Evolutionary conservation across 1,140 invertebrate genomes (phyloP), one percentile per base, ranked within the genome.

Genomic region (Aphis craccivora): DNA sequence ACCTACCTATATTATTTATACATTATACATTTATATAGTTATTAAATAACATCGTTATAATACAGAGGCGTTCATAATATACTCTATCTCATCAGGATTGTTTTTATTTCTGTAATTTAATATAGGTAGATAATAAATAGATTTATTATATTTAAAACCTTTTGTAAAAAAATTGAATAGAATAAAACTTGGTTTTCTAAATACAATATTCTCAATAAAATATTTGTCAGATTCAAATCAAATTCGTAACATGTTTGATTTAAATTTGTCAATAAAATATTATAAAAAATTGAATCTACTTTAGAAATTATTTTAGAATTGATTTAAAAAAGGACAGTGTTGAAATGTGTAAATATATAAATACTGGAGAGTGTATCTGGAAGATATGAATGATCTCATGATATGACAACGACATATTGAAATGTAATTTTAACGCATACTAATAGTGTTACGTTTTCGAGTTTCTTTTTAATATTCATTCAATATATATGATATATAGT

Each of bases 21-120:
- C 35, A 84, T 84, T 40, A 23, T 23, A 84, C 67, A 76, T 84
- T 23, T 84, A 84, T 84, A 40, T 25, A 84, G 35, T 23, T 84
- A 86, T 83, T 37, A 83, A 40, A 83, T 23, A 86, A 43, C 40
- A 4, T 37, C 76, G 35, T 20, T 81, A 40, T 40, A 40, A n/a
- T n/a, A n/a, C n/a, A n/a, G n/a, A n/a, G n/a, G n/a, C n/a, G n/a
- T n/a, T n/a, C n/a, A n/a, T n/a, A n/a, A 20, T 37, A n/a, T 9
- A 25, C 55, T 67, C 14, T 22, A 81, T 37, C 20, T 76, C 37
- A 81, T 37, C 7, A 7, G 35, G 76, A 35, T 37, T 37, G 55
- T 60, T 81, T 81, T 81, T 81, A n/a, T 35, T 81, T 35, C 14
- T 81, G 76, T 81, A 81, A 81, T 81, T 81, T 81, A 81, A 81